Evolutionary conservation across 1,140 invertebrate species (phyloP).

Genomic region (Sipha flava): DNA sequence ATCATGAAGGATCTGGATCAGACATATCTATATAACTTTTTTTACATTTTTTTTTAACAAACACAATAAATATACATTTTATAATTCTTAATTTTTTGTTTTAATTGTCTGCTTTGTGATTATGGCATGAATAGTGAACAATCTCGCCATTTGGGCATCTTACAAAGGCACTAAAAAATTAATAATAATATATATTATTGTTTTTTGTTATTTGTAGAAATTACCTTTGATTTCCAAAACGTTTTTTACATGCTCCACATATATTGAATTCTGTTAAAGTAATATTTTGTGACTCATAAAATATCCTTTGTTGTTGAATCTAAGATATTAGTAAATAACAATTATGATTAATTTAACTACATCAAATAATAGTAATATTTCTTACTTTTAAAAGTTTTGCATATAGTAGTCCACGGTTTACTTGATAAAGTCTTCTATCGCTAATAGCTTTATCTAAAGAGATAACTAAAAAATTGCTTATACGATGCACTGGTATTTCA

Average conservation of each 20-base stretch:
- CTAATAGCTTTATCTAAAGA: constrained; percentile 65
- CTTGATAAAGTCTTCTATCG: constrained; percentile 60
- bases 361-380: not conserved
- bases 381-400: constrained; percentile 66
- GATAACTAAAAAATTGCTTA: constrained; percentile 68
- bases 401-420: constrained; percentile 71
- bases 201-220: constrained; percentile 33
- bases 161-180: constrained; percentile 70
- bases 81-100: not conserved
- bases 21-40: constrained; percentile 16
- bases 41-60: not conserved
- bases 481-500: constrained; percentile 58
- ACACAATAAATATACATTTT: not conserved
- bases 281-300: constrained; percentile 70
- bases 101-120: constrained; percentile 22
- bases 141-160: constrained; percentile 84
- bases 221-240: constrained; percentile 80
- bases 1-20: constrained; percentile 26
- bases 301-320: constrained; percentile 68
- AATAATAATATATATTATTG: not conserved
- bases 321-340: constrained; percentile 43
- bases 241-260: constrained; percentile 84
- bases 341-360: not conserved
- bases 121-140: constrained; percentile 77
- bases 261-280: constrained; percentile 76